phyloP scores from a whole-genome alignment of 1,140 invertebrate genomes.

The Hyles euphorbiae region DNA sequence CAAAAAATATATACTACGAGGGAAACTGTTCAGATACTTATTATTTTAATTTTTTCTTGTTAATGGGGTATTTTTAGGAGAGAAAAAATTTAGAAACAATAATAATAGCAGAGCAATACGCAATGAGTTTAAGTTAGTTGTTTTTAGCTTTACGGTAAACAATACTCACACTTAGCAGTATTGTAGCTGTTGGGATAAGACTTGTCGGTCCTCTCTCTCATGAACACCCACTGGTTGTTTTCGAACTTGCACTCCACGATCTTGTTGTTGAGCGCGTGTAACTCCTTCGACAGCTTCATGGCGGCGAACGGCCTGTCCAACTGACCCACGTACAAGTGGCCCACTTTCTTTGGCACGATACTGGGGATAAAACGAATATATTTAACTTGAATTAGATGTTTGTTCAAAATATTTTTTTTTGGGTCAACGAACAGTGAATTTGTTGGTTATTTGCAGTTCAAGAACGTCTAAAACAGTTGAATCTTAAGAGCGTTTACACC shows the following conservation, averaged over 20 bases:
- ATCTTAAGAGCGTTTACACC: too few relatives aligned
- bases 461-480: too few relatives aligned
- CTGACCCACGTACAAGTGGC: conserved; percentile 88
- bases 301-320: conserved; percentile 78
- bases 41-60: too few relatives aligned
- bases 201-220: conserved; percentile 98
- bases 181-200: conserved; percentile 93
- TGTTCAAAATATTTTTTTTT: too few relatives aligned
- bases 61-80: too few relatives aligned
- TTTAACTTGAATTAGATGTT: too few relatives aligned
- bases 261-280: conserved; percentile 91
- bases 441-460: not conserved
- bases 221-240: conserved; percentile 91
- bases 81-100: too few relatives aligned
- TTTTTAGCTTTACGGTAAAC: not conserved
- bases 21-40: too few relatives aligned
- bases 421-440: not conserved
- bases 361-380: conserved; percentile 67
- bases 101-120: too few relatives aligned
- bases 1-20: too few relatives aligned
- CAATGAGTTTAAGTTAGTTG: not conserved
- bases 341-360: conserved; percentile 84
- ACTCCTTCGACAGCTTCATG: conserved; percentile 86
- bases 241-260: conserved; percentile 96
- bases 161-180: conserved; percentile 84